Conservation (phyloP, 2,113 vertebrate species). For the Alectura lathami region DNA sequence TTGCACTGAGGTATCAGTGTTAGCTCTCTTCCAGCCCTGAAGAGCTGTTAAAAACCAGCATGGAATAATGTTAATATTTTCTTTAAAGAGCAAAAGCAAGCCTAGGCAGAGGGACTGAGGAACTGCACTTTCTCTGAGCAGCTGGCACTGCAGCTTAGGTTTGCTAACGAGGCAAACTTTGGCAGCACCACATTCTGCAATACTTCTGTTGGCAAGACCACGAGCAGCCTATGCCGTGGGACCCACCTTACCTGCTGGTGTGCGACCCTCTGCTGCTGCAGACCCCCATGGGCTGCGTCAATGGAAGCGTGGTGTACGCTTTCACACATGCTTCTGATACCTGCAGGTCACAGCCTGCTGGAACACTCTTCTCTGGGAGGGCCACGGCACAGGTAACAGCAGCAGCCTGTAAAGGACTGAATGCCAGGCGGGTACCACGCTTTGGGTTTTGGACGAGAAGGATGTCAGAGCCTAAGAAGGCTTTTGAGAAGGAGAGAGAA, state of each 20-base stretch:
- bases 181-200: not conserved
- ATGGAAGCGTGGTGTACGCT: fast-evolving
- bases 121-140: not conserved
- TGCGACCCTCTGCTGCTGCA: not conserved
- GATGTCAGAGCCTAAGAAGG: not conserved
- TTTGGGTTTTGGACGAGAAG: not conserved
- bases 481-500: not conserved
- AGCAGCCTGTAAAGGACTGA: not conserved
- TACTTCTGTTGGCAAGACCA: fast-evolving
- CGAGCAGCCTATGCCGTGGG: not conserved
- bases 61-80: slow-evolving; percentile 31
- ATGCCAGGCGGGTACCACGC: not conserved
- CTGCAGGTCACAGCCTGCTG: not conserved
- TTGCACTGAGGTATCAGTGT: not conserved
- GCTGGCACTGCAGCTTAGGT: not conserved
- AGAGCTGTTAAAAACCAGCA: slow-evolving; percentile 24
- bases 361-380: not conserved
- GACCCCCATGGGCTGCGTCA: not conserved
- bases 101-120: not conserved
- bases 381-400: not conserved
- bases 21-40: not conserved
- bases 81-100: not conserved
- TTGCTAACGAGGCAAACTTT: not conserved
- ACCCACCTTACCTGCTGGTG: not conserved
- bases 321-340: not conserved